Percentiles rank a stretch among this genome's conserved stretches.
Evolutionary conservation across 2,888 invertebrate species (phyloP).

Genomic region (Anarsia innoxiella): DNA sequence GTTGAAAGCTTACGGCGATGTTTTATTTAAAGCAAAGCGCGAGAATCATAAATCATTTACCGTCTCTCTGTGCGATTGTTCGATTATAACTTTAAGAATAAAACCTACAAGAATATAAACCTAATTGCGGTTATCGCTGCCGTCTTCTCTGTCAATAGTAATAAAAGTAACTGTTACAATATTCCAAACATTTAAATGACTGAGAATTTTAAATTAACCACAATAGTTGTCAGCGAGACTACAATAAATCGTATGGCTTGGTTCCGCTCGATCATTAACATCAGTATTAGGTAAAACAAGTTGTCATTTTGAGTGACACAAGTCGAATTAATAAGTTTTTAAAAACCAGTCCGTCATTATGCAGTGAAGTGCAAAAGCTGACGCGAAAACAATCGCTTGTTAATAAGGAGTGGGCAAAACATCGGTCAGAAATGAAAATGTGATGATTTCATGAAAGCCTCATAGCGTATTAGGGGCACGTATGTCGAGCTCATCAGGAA

Average conservation of each 20-base stretch:
- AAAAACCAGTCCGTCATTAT: constrained; percentile 48
- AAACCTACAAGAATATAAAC: constrained; percentile 47
- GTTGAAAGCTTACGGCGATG: constrained; percentile 70
- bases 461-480: constrained; percentile 49
- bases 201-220: constrained; percentile 2
- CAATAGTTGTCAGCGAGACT: constrained; percentile 23
- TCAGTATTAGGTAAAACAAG: constrained; percentile 58
- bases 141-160: constrained; percentile 21
- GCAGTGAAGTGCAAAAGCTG: constrained; percentile 68
- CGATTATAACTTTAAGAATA: constrained; percentile 55
- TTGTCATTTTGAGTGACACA: constrained; percentile 30
- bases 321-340: constrained; percentile 38
- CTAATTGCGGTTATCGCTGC: constrained; percentile 48
- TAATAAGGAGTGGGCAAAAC: constrained; percentile 42
- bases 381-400: constrained; percentile 63
- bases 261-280: constrained; percentile 53
- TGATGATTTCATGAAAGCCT: constrained; percentile 31
- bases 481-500: constrained; percentile 23
- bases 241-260: constrained; percentile 60
- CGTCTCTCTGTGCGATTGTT: constrained; percentile 58
- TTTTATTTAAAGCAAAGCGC: constrained; percentile 66
- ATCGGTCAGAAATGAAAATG: constrained; percentile 38
- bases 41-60: constrained; percentile 59
- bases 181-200: constrained; percentile 10
- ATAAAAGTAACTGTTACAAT: constrained; percentile 18